These are phyloP conservation scores for Blastomussa wellsi DNA, from an alignment of 92 coral and sea anemone genomes.

Conservation along the genomic window DNA sequence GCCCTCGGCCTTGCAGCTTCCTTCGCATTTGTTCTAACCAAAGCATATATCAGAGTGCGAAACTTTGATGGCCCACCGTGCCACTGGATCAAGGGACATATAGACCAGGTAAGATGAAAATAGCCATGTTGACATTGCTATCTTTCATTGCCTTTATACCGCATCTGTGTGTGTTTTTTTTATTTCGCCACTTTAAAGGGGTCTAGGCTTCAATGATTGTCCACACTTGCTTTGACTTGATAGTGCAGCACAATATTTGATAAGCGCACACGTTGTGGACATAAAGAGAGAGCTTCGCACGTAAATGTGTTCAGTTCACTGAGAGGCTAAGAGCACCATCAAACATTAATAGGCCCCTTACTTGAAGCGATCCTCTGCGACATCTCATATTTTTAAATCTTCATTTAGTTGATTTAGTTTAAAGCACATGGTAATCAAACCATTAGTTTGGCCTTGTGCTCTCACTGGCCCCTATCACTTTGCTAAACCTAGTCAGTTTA, in stretches of 20 bases:
- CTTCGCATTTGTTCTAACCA: conserved; percentile 1
- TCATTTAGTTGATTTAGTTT: neutral
- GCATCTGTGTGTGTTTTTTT: neutral
- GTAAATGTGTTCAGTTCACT: no score
- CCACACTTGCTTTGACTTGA: conserved; percentile 1
- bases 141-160: neutral
- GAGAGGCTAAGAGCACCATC: neutral
- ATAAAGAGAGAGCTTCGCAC: no score
- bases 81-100: conserved; percentile 75
- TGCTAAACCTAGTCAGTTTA: no score
- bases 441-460: no score
- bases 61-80: conserved; percentile 68
- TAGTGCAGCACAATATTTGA: neutral
- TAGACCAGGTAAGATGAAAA: conserved; percentile 47
- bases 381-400: neutral
- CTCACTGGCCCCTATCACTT: no score
- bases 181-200: neutral
- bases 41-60: conserved; percentile 53
- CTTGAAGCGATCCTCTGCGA: neutral
- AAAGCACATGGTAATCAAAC: neutral
- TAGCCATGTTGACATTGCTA: conserved; percentile 3
- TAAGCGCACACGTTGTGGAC: neutral
- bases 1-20: conserved; percentile 9
- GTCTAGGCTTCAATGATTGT: neutral
- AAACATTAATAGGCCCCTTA: neutral